A percentile compares a stretch with the other conserved stretches of the same genome.
Conservation (phyloP, 2,888 invertebrate genomes). For the Eupithecia subfuscata region DNA sequence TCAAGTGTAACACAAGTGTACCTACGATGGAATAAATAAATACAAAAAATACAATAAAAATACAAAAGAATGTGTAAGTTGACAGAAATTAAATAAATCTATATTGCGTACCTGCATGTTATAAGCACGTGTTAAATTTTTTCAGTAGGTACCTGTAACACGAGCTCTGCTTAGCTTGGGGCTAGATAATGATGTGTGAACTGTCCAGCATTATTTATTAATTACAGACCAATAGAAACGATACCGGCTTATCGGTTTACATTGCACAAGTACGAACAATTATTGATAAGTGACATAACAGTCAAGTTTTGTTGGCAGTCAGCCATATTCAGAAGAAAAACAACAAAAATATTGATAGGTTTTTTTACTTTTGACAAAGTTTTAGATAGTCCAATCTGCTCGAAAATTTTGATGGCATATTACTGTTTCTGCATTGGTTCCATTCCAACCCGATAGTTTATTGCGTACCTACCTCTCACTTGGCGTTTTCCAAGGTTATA, state of each 20-base stretch:
- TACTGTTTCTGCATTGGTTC: background rate
- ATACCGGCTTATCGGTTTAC: slow-evolving; percentile 54
- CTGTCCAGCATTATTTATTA: slow-evolving; percentile 42
- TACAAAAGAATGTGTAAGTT: no score
- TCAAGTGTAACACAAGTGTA: no score
- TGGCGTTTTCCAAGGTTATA: slow-evolving; percentile 31
- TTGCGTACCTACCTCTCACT: background rate
- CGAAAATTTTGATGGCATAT: background rate
- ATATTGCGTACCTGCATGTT: slow-evolving; percentile 61
- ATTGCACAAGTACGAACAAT: background rate
- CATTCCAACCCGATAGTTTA: background rate
- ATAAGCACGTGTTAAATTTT: slow-evolving; percentile 64
- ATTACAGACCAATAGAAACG: slow-evolving; percentile 47
- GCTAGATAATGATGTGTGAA: no score
- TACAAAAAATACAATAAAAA: no score
- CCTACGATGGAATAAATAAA: no score
- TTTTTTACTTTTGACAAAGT: background rate
- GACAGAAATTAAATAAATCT: background rate
- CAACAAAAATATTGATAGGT: background rate
- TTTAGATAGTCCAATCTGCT: background rate
- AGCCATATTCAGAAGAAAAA: background rate
- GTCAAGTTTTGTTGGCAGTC: background rate
- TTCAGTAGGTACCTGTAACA: no score
- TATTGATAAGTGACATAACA: no score
- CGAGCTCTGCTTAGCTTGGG: no score